These are phyloP conservation scores for Phrynosoma platyrhinos DNA, from an alignment of 2,113 vertebrate species.

Conservation along the genomic window DNA sequence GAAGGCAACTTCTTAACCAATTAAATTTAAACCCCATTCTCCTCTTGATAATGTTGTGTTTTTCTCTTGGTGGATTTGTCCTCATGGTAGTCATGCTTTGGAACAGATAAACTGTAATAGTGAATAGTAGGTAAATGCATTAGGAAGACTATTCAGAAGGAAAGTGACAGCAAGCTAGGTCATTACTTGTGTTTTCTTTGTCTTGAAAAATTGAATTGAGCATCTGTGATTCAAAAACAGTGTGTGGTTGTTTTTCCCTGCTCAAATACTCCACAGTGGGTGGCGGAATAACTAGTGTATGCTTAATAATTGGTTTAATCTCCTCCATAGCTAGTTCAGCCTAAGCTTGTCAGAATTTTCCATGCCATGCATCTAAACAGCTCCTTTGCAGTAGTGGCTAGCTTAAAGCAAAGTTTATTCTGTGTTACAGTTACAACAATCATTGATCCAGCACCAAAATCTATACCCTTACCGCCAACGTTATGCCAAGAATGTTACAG, in stretches of 20 bases:
- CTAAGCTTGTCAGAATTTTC: conserved; percentile 34
- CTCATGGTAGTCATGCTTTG: background rate
- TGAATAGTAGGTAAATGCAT: background rate
- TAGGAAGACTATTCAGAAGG: background rate
- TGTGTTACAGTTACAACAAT: background rate
- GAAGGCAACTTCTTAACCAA: background rate
- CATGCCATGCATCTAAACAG: conserved; percentile 12
- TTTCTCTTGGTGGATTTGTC: background rate
- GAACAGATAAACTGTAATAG: background rate
- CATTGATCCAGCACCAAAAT: background rate
- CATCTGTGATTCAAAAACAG: conserved; percentile 31
- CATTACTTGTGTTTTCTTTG: conserved; percentile 35
- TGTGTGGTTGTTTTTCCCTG: background rate
- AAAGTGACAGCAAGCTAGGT: conserved; percentile 2
- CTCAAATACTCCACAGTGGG: conserved; percentile 18
- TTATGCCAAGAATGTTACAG: background rate
- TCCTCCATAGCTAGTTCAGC: conserved; percentile 32
- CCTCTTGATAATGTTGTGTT: background rate
- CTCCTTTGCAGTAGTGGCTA: background rate
- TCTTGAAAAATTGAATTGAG: conserved; percentile 28
- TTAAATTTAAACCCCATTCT: background rate
- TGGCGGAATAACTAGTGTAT: conserved; percentile 24
- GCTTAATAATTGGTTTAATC: conserved; percentile 41
- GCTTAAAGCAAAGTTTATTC: background rate
- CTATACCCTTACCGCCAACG: background rate